Percentiles rank a stretch among this genome's conserved stretches.
phyloP scores from a whole-genome alignment of 53 echinoderm and acorn worm species.

The Echinometra lucunter region DNA sequence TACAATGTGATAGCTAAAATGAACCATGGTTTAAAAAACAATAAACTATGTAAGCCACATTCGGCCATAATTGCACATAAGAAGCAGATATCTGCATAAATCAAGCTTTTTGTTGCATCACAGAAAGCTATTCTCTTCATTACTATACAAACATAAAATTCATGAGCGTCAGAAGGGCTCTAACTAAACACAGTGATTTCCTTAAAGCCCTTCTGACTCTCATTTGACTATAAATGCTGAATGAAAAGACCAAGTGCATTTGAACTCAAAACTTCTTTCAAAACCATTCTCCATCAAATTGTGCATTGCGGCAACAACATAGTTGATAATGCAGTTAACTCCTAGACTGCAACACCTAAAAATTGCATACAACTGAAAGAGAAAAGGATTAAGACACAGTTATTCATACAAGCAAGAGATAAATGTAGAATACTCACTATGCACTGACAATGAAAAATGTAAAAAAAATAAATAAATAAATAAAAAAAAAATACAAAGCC shows the following conservation, averaged over 20 bases:
- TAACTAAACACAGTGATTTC: no score
- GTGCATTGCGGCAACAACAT: neutral
- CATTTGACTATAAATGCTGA: no score
- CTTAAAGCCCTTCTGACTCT: no score
- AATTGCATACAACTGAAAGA: neutral
- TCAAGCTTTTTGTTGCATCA: conserved; percentile 31
- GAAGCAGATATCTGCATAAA: conserved; percentile 41
- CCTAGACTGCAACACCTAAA: neutral
- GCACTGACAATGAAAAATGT: neutral
- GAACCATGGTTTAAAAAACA: conserved; percentile 32
- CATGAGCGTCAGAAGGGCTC: no score
- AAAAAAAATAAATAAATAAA: no score
- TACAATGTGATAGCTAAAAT: conserved; percentile 8
- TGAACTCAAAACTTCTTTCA: neutral
- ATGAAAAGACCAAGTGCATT: neutral
- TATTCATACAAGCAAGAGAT: neutral
- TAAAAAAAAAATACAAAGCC: no score
- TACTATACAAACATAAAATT: neutral
- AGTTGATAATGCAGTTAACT: neutral
- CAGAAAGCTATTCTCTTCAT: neutral
- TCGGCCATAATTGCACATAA: conserved; percentile 69
- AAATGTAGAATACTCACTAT: neutral
- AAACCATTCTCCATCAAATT: neutral
- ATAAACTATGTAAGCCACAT: conserved; percentile 59
- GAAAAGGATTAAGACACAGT: conserved; percentile 26